Conservation (phyloP, 2,113 vertebrate species). For the Alosa alosa region DNA sequence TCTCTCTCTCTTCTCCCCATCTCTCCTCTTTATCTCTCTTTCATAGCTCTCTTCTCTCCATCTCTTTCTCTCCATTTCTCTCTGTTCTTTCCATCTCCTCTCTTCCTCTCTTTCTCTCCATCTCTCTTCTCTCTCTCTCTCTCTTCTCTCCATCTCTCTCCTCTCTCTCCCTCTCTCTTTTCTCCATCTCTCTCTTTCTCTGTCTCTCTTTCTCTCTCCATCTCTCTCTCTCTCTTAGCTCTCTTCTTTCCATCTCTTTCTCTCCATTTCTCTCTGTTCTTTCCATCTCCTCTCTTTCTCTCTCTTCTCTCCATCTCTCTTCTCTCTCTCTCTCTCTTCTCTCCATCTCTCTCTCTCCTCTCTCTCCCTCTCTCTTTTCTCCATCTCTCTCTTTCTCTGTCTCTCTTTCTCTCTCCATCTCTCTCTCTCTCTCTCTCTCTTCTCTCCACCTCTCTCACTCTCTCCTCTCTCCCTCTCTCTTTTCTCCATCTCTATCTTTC, state of each 20-base stretch:
- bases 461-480: neutral
- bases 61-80: neutral
- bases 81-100: neutral
- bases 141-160: neutral
- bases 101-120: neutral
- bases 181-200: too few relatives aligned
- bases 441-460: too few relatives aligned
- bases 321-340: neutral
- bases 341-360: neutral
- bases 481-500: constrained; percentile 8
- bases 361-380: neutral
- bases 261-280: neutral
- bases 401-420: neutral
- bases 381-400: neutral
- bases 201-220: constrained; percentile 20
- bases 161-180: neutral
- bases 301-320: neutral
- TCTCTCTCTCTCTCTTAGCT: neutral
- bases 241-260: neutral
- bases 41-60: constrained; percentile 3
- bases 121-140: neutral
- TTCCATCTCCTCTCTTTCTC: neutral
- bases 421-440: neutral
- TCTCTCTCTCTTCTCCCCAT: too few relatives aligned
- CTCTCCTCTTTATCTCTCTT: neutral